phyloP scores from a whole-genome alignment of 2,888 invertebrate species.

The Protonemura montana region DNA sequence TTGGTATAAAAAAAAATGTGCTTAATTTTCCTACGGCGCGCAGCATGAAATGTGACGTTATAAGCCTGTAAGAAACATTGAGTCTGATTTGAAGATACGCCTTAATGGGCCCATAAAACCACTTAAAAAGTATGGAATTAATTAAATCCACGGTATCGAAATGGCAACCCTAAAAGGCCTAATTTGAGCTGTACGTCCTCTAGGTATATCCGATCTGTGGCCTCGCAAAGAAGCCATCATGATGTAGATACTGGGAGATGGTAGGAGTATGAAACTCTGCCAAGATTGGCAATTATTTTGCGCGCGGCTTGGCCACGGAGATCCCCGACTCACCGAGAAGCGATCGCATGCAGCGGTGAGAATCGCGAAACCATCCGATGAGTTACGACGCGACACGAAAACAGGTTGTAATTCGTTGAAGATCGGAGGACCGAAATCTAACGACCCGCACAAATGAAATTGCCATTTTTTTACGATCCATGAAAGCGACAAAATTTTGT shows the following conservation, averaged over 20 bases:
- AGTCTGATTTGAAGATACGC: neutral
- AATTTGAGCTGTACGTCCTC: neutral
- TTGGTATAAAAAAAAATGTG: neutral
- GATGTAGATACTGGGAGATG: neutral
- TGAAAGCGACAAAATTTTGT: neutral
- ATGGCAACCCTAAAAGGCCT: constrained; percentile 2
- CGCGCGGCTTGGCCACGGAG: neutral
- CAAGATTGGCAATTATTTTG: neutral
- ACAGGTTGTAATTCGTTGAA: neutral
- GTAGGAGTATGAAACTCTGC: neutral
- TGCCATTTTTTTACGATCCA: neutral
- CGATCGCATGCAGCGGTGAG: neutral
- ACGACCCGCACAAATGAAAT: neutral
- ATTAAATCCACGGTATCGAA: neutral
- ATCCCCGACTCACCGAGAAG: neutral
- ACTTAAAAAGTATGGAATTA: neutral
- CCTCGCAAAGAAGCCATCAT: neutral
- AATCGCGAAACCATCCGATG: neutral
- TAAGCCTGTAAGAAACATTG: neutral
- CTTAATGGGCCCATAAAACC: constrained; percentile 7
- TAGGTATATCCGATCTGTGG: neutral
- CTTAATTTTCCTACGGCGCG: neutral
- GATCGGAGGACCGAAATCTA: neutral
- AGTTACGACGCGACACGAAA: neutral
- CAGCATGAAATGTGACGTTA: neutral